phyloP scores from a whole-genome alignment of 2,888 invertebrate species.

The Polymixis lichenea region DNA sequence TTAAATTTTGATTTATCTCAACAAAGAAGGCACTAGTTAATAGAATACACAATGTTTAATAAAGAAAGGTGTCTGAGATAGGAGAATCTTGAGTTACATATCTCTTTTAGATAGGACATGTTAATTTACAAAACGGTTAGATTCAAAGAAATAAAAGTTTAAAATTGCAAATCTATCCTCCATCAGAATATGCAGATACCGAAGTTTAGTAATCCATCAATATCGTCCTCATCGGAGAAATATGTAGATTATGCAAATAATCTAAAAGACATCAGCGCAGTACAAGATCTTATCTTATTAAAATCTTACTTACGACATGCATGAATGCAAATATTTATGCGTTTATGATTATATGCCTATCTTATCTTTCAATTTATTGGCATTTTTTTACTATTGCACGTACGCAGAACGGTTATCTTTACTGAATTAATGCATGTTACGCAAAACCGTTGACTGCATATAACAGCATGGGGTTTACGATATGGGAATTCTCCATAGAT shows the following conservation, averaged over 20 bases:
- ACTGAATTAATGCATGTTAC: conserved; percentile 20
- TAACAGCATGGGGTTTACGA: background rate
- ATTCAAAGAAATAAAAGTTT: too few relatives aligned
- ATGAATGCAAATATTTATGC: conserved; percentile 33
- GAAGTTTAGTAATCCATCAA: background rate
- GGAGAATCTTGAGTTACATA: too few relatives aligned
- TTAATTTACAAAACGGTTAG: too few relatives aligned
- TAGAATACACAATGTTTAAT: too few relatives aligned
- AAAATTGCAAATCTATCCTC: background rate
- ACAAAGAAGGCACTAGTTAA: too few relatives aligned
- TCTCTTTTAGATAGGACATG: too few relatives aligned
- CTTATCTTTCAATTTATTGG: conserved; percentile 16
- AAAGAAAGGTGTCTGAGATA: too few relatives aligned
- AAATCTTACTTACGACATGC: conserved; percentile 9
- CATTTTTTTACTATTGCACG: conserved; percentile 33
- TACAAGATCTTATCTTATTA: conserved; percentile 10
- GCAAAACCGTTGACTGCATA: conserved; percentile 26
- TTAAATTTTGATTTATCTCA: too few relatives aligned
- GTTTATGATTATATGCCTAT: conserved; percentile 24
- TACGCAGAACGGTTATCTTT: conserved; percentile 27
- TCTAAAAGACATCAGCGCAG: conserved; percentile 22
- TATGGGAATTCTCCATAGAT: conserved; percentile 15
- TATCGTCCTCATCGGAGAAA: background rate
- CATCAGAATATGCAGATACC: background rate
- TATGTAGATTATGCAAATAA: background rate